Base-by-base conservation (phyloP, 35 echinoderm and acorn worm species). In the Amphiura filiformis region DNA sequence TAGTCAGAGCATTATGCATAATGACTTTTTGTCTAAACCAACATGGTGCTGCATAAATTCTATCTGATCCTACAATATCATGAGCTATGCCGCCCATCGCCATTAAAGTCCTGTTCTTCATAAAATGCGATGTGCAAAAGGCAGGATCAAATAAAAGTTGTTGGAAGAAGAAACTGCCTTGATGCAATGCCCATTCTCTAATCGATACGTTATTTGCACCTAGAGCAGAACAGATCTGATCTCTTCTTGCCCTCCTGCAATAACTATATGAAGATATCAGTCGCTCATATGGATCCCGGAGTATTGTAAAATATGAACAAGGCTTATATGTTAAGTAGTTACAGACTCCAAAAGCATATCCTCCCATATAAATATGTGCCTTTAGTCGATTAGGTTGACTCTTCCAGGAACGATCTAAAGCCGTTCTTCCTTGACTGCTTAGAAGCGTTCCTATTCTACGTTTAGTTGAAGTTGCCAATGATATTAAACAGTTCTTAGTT, bases 331-430 rank as follows among this genome's bases (percentile, higher is more conserved):
- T 78, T 17, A 93, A 28, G 30, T 90, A 81, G 44, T 97, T 81
- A 70, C 95, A 97, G 56, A 93, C 57, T 0, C 95, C 95, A 81
- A 97, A 97, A 0, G 95, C 79, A 91, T 97, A 97, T 1, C 92
- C 95, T 13, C 95, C 95, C 88, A 97, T 93, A 4, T 83, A 89
- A 57, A 88, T 64, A 32, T 65, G 39, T 15, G 76, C 17, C 2
- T 28, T 20, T 34, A 36, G 37, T 56, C 86, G 23, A 80, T 30
- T 22, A 20, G 22, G 14, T 36, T 80, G 22, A 32, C 31, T 30
- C 77, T 15, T 35, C 34, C 49, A 0, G 5, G 28, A 44, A 78
- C 57, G 14, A 26, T 78, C 38, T 35, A 92, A 77, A 12, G 31
- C 20, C 5, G 42, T 31, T 9, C 91, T 39, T n/a, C 28, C 34